These are phyloP conservation scores for Leucosticte australis DNA, from an alignment of 2,113 vertebrate species.

Conservation along the genomic window DNA sequence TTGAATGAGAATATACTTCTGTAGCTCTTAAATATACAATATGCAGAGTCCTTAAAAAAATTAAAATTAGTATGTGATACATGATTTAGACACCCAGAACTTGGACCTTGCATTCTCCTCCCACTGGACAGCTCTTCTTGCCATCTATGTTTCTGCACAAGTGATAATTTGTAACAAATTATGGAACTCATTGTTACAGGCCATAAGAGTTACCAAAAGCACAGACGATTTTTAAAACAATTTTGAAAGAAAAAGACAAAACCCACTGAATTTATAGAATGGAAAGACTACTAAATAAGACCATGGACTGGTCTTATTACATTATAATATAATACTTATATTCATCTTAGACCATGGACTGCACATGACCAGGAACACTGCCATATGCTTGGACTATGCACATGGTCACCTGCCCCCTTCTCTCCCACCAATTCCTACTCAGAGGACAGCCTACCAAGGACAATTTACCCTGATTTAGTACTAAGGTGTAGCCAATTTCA, in stretches of 20 bases:
- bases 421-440: background rate
- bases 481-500: background rate
- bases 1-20: background rate
- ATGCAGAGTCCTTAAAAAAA: background rate
- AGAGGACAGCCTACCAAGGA: background rate
- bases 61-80: background rate
- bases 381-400: fast-evolving
- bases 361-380: background rate
- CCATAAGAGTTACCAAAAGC: background rate
- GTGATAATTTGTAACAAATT: background rate
- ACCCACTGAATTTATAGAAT: background rate
- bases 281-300: background rate
- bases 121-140: background rate
- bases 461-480: background rate
- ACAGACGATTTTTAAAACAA: background rate
- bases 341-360: background rate
- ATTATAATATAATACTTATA: too few species aligned
- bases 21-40: background rate
- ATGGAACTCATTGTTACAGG: background rate
- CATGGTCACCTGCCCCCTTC: background rate
- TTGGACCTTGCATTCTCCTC: background rate
- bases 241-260: background rate
- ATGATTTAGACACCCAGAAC: background rate
- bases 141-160: background rate
- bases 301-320: background rate